Evolutionary conservation across 2,797 vertebrate species (phyloP).

Genomic region (Cryptoblepharus egeriae): DNA sequence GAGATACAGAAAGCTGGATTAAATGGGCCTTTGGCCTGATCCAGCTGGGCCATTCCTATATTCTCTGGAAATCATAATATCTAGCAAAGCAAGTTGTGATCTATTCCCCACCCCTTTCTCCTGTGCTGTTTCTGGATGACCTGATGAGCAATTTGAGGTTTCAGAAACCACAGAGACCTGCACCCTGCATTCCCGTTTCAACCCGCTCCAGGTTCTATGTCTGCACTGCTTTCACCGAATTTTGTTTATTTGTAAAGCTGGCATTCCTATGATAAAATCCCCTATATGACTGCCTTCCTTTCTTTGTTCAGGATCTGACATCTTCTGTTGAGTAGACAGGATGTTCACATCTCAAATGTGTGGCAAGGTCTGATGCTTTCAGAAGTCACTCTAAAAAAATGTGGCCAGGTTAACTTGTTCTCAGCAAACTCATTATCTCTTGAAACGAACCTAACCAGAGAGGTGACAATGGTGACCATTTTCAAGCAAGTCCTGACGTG

Average conservation of each 20-base stretch:
- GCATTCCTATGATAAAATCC: background rate
- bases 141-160: no score
- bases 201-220: background rate
- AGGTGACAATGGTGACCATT: slow-evolving; percentile 49
- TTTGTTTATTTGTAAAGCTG: no score
- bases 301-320: slow-evolving; percentile 13
- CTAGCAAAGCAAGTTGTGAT: no score
- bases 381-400: slow-evolving; percentile 54
- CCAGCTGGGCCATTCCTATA: no score
- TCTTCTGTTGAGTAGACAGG: slow-evolving; percentile 4
- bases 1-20: no score
- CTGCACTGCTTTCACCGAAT: no score
- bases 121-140: background rate
- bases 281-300: slow-evolving; percentile 25
- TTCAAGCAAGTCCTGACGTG: slow-evolving; percentile 40
- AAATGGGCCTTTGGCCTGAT: no score
- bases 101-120: no score
- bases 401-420: slow-evolving; percentile 45
- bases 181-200: background rate
- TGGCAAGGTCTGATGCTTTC: slow-evolving; percentile 44
- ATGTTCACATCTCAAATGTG: slow-evolving; percentile 57
- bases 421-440: slow-evolving; percentile 65
- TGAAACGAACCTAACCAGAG: slow-evolving; percentile 57
- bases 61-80: no score
- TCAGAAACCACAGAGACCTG: background rate